These are phyloP conservation scores for Ictidomys tridecemlineatus DNA, from an alignment of 2,113 vertebrate genomes.

Conservation along the genomic window DNA sequence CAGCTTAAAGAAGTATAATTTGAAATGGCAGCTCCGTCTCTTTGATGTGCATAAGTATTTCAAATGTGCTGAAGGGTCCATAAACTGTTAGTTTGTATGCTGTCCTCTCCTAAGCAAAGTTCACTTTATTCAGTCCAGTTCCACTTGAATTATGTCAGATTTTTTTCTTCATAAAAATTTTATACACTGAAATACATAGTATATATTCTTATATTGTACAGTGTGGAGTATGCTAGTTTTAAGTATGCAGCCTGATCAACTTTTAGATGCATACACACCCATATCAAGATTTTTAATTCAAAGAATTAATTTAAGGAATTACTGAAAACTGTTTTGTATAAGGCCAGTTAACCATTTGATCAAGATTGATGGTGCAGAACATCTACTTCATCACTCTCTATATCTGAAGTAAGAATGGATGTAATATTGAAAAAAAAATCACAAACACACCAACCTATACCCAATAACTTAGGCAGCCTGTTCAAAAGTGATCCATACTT, in stretches of 20 bases:
- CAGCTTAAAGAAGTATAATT: neutral
- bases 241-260: neutral
- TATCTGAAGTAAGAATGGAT: conserved; percentile 51
- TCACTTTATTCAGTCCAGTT: neutral
- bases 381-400: neutral
- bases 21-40: neutral
- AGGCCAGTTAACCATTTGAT: neutral
- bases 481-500: conserved; percentile 39
- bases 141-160: conserved; percentile 12
- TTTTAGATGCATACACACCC: neutral
- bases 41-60: neutral
- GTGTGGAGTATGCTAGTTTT: neutral
- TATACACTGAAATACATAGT: neutral
- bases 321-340: conserved; percentile 6
- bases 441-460: neutral
- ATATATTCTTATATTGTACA: neutral
- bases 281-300: conserved; percentile 21
- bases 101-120: neutral
- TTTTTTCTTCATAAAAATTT: conserved; percentile 28
- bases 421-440: conserved; percentile 42
- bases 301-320: neutral
- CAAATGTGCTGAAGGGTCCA: neutral
- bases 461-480: conserved; percentile 54
- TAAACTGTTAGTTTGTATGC: neutral
- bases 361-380: neutral